Evolutionary conservation across 2,797 vertebrate species (phyloP).

Genomic region (Mus caroli): DNA sequence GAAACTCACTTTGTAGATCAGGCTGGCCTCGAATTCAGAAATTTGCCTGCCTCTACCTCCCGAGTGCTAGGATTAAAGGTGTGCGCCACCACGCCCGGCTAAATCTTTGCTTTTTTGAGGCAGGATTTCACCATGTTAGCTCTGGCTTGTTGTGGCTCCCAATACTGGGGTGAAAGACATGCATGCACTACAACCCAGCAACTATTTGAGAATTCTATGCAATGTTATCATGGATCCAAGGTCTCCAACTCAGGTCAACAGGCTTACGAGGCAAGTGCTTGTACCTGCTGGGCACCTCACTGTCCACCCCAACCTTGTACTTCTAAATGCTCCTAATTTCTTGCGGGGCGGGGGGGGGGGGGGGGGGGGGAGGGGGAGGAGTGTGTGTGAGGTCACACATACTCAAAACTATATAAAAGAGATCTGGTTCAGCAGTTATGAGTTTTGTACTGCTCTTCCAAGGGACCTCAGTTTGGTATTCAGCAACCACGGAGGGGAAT

Average conservation of each 20-base stretch:
- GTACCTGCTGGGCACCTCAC: background rate
- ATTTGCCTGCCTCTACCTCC: too few relatives aligned
- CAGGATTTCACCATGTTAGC: background rate
- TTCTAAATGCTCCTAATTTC: background rate
- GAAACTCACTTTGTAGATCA: too few relatives aligned
- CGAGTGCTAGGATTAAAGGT: too few relatives aligned
- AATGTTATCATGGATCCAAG: background rate
- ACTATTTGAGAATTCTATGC: background rate
- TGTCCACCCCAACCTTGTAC: background rate
- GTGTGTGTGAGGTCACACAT: background rate
- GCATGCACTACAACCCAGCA: too few relatives aligned
- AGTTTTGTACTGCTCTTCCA: background rate
- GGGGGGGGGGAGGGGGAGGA: fast-evolving
- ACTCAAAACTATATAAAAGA: background rate
- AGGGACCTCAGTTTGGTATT: background rate
- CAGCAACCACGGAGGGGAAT: background rate
- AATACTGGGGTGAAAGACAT: background rate
- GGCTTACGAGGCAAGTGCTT: background rate
- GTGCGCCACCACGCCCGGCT: too few relatives aligned
- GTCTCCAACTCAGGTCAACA: too few relatives aligned
- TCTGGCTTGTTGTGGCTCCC: background rate
- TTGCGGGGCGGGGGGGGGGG: fast-evolving
- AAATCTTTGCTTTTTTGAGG: background rate
- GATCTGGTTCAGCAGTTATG: background rate
- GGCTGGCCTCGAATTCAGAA: too few relatives aligned